Evolutionary conservation across 2,113 vertebrate species (phyloP).

Genomic region (Oenanthe oenanthe): DNA sequence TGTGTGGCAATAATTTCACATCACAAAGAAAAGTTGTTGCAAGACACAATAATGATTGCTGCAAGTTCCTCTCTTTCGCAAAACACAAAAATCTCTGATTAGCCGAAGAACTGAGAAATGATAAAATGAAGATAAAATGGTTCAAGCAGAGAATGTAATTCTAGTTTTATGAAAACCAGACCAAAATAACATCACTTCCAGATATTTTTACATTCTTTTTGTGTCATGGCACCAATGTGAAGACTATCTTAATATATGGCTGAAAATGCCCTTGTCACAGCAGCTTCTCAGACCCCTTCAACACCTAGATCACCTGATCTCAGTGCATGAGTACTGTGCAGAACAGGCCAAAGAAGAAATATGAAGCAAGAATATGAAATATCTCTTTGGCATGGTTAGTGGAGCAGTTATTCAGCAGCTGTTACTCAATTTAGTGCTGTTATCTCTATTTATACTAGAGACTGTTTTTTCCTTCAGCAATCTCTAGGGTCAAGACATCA

Average conservation of each 20-base stretch:
- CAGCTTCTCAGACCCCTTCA: neutral
- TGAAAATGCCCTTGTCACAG: neutral
- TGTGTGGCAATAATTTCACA: slow-evolving; percentile 17
- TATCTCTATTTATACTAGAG: slow-evolving; percentile 28
- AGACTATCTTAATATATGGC: neutral
- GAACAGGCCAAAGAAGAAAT: slow-evolving; percentile 16
- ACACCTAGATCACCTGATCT: neutral
- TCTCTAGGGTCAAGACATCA: neutral
- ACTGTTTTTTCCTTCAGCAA: neutral
- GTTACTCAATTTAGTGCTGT: slow-evolving; percentile 20
- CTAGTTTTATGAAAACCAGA: slow-evolving; percentile 24
- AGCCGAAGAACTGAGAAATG: neutral
- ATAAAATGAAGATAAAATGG: slow-evolving; percentile 40
- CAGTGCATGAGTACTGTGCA: neutral
- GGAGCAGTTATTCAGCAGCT: slow-evolving; percentile 43
- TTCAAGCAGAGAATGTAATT: slow-evolving; percentile 26
- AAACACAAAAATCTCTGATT: slow-evolving; percentile 65
- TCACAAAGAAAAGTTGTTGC: neutral
- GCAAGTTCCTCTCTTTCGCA: neutral
- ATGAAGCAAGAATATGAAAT: slow-evolving; percentile 33
- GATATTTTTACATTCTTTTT: slow-evolving; percentile 31
- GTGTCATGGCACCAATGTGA: neutral
- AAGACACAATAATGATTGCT: slow-evolving; percentile 42
- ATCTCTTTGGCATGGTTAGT: neutral
- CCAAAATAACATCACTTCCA: slow-evolving; percentile 27